Evolutionary conservation across 1,140 invertebrate species (phyloP), one percentile per base, ranked within the genome.

Genomic region (Pygmarrhopalites habei): DNA sequence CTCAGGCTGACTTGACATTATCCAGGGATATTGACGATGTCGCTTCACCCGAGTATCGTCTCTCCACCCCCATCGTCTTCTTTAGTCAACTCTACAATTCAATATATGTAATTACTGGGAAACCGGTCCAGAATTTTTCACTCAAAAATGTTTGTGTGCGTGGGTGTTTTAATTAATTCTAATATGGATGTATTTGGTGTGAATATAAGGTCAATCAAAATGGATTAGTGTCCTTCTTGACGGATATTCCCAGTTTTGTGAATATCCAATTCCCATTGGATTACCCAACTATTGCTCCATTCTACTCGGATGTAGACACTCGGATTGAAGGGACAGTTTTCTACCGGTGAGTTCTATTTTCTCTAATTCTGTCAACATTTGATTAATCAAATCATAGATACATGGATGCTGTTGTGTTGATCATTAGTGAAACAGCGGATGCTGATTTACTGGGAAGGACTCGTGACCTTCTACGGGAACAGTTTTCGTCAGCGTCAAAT

Each of bases 161-260:
- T 47, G 52, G 29, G 21, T 55, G 7, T 26, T 23, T 5, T 55
- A 10, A 12, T n/a, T n/a, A n/a, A n/a, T n/a, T n/a, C n/a, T n/a
- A n/a, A n/a, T n/a, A n/a, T n/a, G n/a, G n/a, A n/a, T n/a, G n/a
- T n/a, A n/a, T n/a, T n/a, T n/a, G n/a, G n/a, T n/a, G n/a, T n/a
- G n/a, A n/a, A n/a, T n/a, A n/a, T n/a, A 78, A 95, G 92, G 84
- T 96, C 52, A 95, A 95, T 75, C 86, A 84, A 72, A 94, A 93
- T 79, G 93, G 93, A 29, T 79, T 95, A 15, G 71, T 96, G n/a
- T 92, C 92, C 2, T 95, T 97, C 73, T 79, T 87, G 67, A 86
- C 87, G 14, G 86, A 92, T 51, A 86, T 95, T 60, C 84, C 89
- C 19, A 81, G 81, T 47, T 94, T 91, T 73, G 82, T 90, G 67